Evolutionary conservation across 2,113 vertebrate genomes (phyloP).

Genomic region (Microtus richardsoni): DNA sequence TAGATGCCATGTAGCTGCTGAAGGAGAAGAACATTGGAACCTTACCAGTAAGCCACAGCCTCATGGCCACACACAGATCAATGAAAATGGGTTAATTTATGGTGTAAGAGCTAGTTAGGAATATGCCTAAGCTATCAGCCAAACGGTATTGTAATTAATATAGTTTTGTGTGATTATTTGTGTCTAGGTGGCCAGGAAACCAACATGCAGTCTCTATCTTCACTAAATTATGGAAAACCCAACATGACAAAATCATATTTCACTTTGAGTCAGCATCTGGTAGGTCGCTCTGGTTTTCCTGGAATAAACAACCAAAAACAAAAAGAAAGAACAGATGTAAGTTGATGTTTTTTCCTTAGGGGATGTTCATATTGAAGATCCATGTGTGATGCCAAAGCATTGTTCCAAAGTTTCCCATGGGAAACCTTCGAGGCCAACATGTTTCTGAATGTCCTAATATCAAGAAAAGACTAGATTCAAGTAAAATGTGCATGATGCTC

Average conservation of each 20-base stretch:
- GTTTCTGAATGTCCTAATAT: neutral
- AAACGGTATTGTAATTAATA: no score
- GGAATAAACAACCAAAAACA: neutral
- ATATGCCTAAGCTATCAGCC: no score
- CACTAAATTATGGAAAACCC: neutral
- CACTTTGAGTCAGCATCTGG: neutral
- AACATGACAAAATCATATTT: neutral
- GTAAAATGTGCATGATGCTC: neutral
- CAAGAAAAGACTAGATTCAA: neutral
- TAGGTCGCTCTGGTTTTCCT: neutral
- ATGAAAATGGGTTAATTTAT: no score
- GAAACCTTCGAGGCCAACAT: neutral
- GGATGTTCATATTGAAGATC: neutral
- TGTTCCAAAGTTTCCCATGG: neutral
- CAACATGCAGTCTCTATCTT: no score
- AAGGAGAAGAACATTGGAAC: no score
- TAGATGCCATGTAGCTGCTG: no score
- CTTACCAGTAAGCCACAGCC: no score
- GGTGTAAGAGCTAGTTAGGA: no score
- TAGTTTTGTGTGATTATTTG: no score
- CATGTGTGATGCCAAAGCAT: neutral
- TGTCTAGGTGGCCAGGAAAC: no score
- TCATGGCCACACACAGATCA: no score
- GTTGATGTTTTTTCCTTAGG: neutral
- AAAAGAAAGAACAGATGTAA: neutral